phyloP scores from a whole-genome alignment of 2,888 invertebrate genomes.

The Platynereis dumerilii region DNA sequence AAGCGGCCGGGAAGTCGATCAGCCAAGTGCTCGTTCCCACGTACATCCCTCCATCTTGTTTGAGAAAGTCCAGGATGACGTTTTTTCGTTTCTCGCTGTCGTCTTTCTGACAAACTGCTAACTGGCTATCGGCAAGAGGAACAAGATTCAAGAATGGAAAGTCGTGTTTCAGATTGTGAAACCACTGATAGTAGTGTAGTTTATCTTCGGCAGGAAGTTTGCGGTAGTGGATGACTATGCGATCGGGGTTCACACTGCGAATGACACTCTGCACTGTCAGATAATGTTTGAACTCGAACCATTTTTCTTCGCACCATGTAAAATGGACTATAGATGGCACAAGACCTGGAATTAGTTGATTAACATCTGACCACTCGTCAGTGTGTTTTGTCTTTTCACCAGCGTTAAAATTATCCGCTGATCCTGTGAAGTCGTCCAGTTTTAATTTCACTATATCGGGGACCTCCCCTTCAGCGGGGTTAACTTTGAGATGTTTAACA shows the following conservation, averaged over 20 bases:
- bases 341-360: conserved; percentile 24
- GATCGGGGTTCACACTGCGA: conserved; percentile 45
- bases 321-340: conserved; percentile 43
- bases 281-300: conserved; percentile 52
- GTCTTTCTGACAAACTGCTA: conserved; percentile 18
- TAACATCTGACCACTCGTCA: conserved; percentile 1
- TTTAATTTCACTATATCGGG: too few relatives aligned
- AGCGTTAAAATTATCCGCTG: too few relatives aligned
- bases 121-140: conserved; percentile 32
- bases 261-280: conserved; percentile 44
- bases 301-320: conserved; percentile 50
- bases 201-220: conserved; percentile 38
- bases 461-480: too few relatives aligned
- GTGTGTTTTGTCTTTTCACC: too few relatives aligned
- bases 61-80: conserved; percentile 36
- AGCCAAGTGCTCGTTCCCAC: conserved; percentile 44
- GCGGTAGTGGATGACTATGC: conserved; percentile 45
- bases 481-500: too few relatives aligned
- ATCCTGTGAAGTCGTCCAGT: too few relatives aligned
- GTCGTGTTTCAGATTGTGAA: conserved; percentile 43
- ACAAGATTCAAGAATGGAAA: conserved; percentile 42
- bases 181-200: conserved; percentile 45
- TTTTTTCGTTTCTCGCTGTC: conserved; percentile 16
- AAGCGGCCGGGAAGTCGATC: conserved; percentile 28
- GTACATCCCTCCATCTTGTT: conserved; percentile 51